Evolutionary conservation across 2,888 invertebrate species (phyloP), one percentile per base, ranked within the genome.

Genomic region (Ypsolopha scabrella): DNA sequence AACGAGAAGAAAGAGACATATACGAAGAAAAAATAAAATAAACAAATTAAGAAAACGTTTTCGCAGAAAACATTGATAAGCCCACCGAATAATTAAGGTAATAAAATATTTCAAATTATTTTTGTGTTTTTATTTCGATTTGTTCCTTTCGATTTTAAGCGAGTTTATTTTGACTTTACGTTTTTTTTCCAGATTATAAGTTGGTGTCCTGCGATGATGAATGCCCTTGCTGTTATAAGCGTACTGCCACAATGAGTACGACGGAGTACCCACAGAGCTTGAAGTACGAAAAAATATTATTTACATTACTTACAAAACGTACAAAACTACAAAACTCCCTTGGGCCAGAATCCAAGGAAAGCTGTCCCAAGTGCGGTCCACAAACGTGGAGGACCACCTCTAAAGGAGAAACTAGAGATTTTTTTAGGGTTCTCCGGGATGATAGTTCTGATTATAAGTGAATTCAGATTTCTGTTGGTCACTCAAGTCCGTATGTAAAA

Each of bases 401-500:
- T 7, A 65, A 59, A 46, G 74, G 73, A 2, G 73, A 74, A 61
- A 72, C 69, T 0, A 63, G 74, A 56, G 77, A 75, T 52, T 72
- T 75, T 45, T 70, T 58, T 50, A 65, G 70, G 61, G 54, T 74
- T 49, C 54, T 48, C 8, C 8, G 33, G 10, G 48, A 38, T n/a
- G 39, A 38, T 38, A 9, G n/a, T 38, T n/a, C 9, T 2, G 9
- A 38, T 38, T 9, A 10, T 2, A 2, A 4, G 39, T n/a, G n/a
- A 38, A 38, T 10, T 38, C 2, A 38, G 9, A 38, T 2, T 24
- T 4, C 4, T 24, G 4, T 24, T 24, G 4, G 24, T 24, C 4
- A 24, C 24, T 4, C n/a, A n/a, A n/a, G n/a, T n/a, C n/a, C n/a
- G n/a, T n/a, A 24, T 24, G 24, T 24, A 24, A 4, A 24, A 24